Percentiles rank a stretch among this genome's conserved stretches.
Conservation (phyloP, 2,797 vertebrate species). For the Sebastes trivittatus region DNA sequence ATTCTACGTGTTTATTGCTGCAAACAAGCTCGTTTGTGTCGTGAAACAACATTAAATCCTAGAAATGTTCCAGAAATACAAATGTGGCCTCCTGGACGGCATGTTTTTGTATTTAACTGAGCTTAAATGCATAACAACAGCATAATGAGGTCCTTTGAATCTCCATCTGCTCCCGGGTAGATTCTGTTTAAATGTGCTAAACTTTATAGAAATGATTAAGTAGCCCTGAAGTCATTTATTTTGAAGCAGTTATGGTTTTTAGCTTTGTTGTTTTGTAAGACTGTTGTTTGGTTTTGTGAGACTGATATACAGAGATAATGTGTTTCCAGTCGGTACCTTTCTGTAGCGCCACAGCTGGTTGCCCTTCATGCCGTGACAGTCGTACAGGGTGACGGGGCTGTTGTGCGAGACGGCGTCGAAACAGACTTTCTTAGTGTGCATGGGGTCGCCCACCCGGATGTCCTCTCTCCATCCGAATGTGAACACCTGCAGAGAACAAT, state of each 20-base stretch:
- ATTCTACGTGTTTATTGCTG: background rate
- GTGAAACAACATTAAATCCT: background rate
- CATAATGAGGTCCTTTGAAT: slow-evolving; percentile 1
- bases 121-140: background rate
- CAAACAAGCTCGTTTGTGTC: background rate
- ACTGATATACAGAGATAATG: background rate
- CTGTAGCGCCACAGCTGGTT: slow-evolving; percentile 97
- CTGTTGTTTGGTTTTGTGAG: no score
- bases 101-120: background rate
- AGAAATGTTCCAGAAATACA: background rate
- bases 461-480: slow-evolving; percentile 96
- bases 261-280: background rate
- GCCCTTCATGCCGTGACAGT: slow-evolving; percentile 96
- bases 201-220: background rate
- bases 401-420: slow-evolving; percentile 93
- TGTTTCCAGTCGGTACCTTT: slow-evolving; percentile 75
- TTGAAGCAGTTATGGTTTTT: background rate
- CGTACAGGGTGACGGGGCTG: slow-evolving; percentile 93
- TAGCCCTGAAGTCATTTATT: background rate
- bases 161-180: background rate
- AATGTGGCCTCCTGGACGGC: background rate
- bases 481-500: slow-evolving; percentile 82
- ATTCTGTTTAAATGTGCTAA: background rate
- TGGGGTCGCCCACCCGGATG: slow-evolving; percentile 91
- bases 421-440: slow-evolving; percentile 95